A percentile compares a stretch with the other conserved stretches of the same genome.
phyloP scores from a whole-genome alignment of 2,888 invertebrate genomes.

The Lordiphosa andalusiaca region DNA sequence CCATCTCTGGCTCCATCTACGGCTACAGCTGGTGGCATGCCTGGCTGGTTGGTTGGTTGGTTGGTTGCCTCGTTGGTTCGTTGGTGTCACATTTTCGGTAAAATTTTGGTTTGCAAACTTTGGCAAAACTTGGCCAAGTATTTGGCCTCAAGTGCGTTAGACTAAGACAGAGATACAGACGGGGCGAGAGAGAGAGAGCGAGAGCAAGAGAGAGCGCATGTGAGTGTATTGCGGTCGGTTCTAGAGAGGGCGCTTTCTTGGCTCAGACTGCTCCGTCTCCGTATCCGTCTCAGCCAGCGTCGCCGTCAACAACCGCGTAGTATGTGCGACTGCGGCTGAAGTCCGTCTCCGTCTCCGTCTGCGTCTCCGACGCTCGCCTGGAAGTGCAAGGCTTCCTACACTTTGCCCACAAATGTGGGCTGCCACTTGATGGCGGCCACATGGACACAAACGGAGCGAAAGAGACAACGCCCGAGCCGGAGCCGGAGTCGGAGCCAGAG shows the following conservation, averaged over 20 bases:
- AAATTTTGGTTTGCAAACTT: slow-evolving; percentile 76
- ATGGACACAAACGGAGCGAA: slow-evolving; percentile 30
- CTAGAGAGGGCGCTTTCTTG: slow-evolving; percentile 53
- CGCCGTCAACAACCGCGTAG: slow-evolving; percentile 59
- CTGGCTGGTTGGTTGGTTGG: slow-evolving; percentile 55
- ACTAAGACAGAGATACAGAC: slow-evolving; percentile 18
- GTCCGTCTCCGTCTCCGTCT: slow-evolving; percentile 3
- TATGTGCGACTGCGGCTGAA: slow-evolving; percentile 58
- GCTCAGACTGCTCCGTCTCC: slow-evolving; percentile 15
- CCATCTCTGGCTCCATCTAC: not conserved
- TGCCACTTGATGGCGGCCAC: slow-evolving; percentile 72
- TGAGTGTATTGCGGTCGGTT: slow-evolving; percentile 49
- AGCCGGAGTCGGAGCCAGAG: slow-evolving; percentile 4
- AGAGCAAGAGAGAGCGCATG: slow-evolving; percentile 20
- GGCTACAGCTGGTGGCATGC: slow-evolving; percentile 3
- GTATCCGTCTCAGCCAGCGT: slow-evolving; percentile 10
- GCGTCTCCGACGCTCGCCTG: slow-evolving; percentile 9
- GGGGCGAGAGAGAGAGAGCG: slow-evolving; percentile 12
- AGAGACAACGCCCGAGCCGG: slow-evolving; percentile 9
- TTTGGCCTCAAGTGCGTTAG: slow-evolving; percentile 62
- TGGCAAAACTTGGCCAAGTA: slow-evolving; percentile 73
- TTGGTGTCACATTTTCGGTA: slow-evolving; percentile 74
- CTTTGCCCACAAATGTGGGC: slow-evolving; percentile 66
- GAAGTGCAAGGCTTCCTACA: slow-evolving; percentile 25
- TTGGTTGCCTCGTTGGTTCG: slow-evolving; percentile 68